Conservation (phyloP, 2,113 vertebrate species). For the Amazona vittata region DNA sequence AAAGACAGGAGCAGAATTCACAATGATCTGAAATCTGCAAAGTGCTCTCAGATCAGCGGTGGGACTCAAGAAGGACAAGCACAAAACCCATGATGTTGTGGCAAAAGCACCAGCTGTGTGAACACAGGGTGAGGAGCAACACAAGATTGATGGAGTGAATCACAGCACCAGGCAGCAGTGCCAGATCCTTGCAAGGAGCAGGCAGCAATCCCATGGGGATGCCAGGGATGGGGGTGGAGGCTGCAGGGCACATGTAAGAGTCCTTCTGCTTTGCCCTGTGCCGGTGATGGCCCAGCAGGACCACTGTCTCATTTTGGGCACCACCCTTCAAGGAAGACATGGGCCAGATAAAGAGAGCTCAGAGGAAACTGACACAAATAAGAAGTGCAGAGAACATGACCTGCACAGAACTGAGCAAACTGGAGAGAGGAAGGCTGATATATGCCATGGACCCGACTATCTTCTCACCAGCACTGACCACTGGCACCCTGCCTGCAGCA, state of each 20-base stretch:
- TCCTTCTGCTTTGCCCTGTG: background rate
- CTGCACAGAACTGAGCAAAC: background rate
- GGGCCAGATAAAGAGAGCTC: background rate
- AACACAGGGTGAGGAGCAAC: background rate
- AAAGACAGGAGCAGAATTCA: constrained; percentile 32
- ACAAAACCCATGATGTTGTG: background rate
- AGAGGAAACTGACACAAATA: background rate
- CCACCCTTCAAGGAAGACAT: background rate
- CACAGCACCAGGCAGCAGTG: background rate
- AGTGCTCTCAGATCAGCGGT: background rate
- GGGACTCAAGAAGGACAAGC: background rate
- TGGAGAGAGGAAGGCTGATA: background rate
- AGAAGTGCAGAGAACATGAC: background rate
- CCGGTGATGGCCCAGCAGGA: background rate
- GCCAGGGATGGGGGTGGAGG: background rate
- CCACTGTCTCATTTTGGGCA: background rate
- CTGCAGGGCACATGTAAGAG: background rate
- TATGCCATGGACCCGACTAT: rapidly evolving
- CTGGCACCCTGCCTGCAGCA: rapidly evolving
- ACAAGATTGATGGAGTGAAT: background rate
- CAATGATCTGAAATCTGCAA: constrained; percentile 7
- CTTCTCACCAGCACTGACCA: background rate
- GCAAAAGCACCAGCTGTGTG: background rate
- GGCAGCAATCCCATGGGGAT: background rate
- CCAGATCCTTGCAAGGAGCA: rapidly evolving